Evolutionary conservation across 2,888 invertebrate species (phyloP), one percentile per base, ranked within the genome.

Genomic region (Cartodere bifasciata): DNA sequence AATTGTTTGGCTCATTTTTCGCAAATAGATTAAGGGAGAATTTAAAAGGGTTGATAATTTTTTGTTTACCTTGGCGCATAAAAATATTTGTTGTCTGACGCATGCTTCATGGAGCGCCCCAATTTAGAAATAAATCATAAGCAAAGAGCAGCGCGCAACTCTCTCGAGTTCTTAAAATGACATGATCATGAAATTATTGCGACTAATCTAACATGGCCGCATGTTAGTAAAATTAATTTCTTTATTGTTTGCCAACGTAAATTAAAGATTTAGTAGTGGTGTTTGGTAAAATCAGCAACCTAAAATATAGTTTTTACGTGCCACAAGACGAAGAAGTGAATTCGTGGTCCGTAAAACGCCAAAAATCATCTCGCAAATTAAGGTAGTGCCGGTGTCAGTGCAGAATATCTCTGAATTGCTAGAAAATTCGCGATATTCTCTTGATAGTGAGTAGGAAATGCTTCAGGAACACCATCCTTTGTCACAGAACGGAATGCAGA

Each of bases 191-290:
- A n/a, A n/a, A n/a, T 17, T 30, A 35, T 42, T 44, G 43, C 47
- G 45, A 48, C 38, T 46, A 46, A 46, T 49, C 63, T 75, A 81
- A 77, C 78, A 80, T 81, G 80, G 81, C 80, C 78, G 80, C 80
- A 77, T 77, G 79, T 78, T 79, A 77, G 73, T 73, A 69, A 66
- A 65, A 67, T 66, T 57, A 67, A 75, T 75, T 75, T 77, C 76
- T 78, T 77, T 77, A 75, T 73, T 77, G 76, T 77, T 77, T 70
- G 76, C 75, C 77, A 76, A 75, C 62, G 60, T 55, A 49, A 60
- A 53, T 56, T 55, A 49, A 55, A 53, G 56, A 57, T 57, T 53
- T 60, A 63, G 60, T 60, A 62, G 58, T 60, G 63, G 63, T 64
- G 65, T 60, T 61, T 62, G 57, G 56, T 55, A 50, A 45, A 53